These are phyloP conservation scores for Lordiphosa stackelbergi DNA, from an alignment of 1,140 invertebrate species.

Conservation along the genomic window DNA sequence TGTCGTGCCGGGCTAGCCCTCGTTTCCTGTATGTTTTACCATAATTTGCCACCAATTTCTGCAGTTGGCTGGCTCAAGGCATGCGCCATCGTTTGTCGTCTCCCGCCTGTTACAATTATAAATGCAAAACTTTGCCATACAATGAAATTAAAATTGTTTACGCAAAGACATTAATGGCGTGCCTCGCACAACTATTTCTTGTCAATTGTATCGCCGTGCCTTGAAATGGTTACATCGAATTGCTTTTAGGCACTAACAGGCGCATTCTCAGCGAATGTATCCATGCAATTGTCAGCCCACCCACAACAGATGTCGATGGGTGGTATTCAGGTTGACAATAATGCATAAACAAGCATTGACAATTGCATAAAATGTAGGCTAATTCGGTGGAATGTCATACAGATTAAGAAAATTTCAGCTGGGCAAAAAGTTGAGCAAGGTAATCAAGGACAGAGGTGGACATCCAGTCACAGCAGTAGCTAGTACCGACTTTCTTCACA, in stretches of 20 bases:
- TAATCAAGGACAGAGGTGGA: no score
- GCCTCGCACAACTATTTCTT: constrained; percentile 25
- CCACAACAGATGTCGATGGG: no score
- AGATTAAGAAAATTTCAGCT: no score
- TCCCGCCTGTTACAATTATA: constrained; percentile 33
- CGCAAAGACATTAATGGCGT: constrained; percentile 64
- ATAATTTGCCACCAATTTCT: constrained; percentile 63
- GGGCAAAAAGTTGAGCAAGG: no score
- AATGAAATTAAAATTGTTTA: constrained; percentile 70
- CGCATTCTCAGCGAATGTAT: background rate
- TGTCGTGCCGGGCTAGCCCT: constrained; percentile 56
- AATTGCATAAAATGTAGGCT: no score
- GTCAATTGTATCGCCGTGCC: background rate
- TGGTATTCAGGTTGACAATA: no score
- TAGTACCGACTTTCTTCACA: no score
- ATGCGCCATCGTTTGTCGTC: constrained; percentile 52
- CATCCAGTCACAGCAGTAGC: no score
- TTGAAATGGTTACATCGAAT: constrained; percentile 58
- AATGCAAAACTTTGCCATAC: constrained; percentile 48
- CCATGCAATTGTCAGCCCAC: no score
- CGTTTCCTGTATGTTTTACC: constrained; percentile 67
- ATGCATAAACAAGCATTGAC: no score
- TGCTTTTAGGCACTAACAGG: constrained; percentile 64
- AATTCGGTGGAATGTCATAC: no score
- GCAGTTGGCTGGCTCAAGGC: constrained; percentile 21